Conservation (phyloP, 2,113 vertebrate species). For the Alaudala cheleensis region DNA sequence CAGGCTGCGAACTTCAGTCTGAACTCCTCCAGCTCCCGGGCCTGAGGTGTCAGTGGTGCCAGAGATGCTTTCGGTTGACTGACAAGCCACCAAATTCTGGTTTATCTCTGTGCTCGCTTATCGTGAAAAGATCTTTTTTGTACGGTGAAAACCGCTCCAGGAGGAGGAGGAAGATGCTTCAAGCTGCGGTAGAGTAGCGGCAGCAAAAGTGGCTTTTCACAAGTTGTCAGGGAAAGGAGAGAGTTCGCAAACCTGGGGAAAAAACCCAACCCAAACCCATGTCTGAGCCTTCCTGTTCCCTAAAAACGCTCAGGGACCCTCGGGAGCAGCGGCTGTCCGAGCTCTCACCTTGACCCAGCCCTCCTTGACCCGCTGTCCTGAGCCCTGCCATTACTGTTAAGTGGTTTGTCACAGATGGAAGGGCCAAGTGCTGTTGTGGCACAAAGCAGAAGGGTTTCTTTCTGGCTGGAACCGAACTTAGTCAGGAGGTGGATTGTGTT, state of each 20-base stretch:
- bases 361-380: neutral
- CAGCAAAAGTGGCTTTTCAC: neutral
- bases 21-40: neutral
- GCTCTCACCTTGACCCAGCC: neutral
- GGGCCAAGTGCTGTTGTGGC: neutral
- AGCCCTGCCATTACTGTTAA: neutral
- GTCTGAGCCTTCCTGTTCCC: neutral
- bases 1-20: neutral
- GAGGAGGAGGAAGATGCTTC: neutral
- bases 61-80: neutral
- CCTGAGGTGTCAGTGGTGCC: neutral
- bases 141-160: accelerated
- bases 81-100: neutral
- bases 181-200: neutral
- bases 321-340: neutral
- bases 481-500: neutral
- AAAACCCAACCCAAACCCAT: too few relatives aligned
- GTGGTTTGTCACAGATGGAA: neutral
- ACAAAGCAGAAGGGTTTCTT: neutral
- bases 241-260: neutral
- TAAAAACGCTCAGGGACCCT: neutral
- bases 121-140: neutral
- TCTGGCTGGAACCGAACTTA: neutral
- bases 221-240: neutral
- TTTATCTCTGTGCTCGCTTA: neutral